Evolutionary conservation across 2,797 vertebrate genomes (phyloP).

Genomic region (Margarornis squamiger): DNA sequence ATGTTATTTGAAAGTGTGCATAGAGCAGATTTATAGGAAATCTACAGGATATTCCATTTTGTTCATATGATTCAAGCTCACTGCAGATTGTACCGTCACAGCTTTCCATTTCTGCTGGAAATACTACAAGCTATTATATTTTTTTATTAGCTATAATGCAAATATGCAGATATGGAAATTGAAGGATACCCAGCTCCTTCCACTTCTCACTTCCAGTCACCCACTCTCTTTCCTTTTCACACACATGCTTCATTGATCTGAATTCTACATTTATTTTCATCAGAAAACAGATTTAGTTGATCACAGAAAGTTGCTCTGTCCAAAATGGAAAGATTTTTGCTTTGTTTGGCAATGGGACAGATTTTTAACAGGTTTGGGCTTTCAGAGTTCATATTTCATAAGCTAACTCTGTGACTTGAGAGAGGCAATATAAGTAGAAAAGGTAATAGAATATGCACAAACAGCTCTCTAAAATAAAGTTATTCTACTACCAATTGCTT

Average conservation of each 20-base stretch:
- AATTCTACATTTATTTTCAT: conserved; percentile 41
- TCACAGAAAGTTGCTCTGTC: conserved; percentile 11
- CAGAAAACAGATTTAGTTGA: conserved; percentile 42
- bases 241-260: background rate
- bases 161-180: conserved; percentile 49
- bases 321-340: conserved; percentile 44
- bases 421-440: background rate
- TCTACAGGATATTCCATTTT: conserved; percentile 40
- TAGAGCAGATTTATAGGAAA: conserved; percentile 63
- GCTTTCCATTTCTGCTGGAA: conserved; percentile 35
- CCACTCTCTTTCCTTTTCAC: background rate
- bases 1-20: conserved; percentile 62
- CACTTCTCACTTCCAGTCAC: conserved; percentile 19
- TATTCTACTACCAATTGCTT: background rate
- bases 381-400: conserved; percentile 49
- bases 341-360: conserved; percentile 47
- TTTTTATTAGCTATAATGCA: conserved; percentile 16
- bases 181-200: conserved; percentile 27
- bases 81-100: conserved; percentile 18
- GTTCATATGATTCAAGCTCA: background rate
- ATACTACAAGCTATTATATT: conserved; percentile 3
- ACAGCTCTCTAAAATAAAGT: background rate
- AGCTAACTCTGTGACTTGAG: background rate
- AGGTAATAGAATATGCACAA: background rate
- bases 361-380: conserved; percentile 30